Evolutionary conservation across 2,888 invertebrate genomes (phyloP).

Genomic region (Cosmia pyralina): DNA sequence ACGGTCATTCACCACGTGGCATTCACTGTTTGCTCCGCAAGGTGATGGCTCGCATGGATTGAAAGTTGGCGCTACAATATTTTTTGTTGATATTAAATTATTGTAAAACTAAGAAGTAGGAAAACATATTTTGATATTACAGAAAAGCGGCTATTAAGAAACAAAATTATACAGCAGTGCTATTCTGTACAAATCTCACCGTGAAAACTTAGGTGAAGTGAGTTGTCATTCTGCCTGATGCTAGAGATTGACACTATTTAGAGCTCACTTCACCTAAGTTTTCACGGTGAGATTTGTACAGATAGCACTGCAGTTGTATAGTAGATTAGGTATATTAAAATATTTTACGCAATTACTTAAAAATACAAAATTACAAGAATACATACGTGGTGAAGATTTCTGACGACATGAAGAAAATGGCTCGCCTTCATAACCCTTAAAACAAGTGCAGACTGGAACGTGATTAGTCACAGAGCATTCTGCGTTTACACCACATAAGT

Average conservation of each 20-base stretch:
- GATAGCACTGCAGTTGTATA: too few relatives aligned
- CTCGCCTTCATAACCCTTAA: conserved; percentile 94
- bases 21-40: conserved; percentile 94
- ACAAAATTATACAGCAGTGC: not conserved
- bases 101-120: not conserved
- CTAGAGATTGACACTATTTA: too few relatives aligned
- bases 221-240: too few relatives aligned
- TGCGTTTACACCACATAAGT: conserved; percentile 95
- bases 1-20: conserved; percentile 92
- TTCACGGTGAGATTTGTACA: too few relatives aligned
- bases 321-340: too few relatives aligned
- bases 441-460: conserved; percentile 95
- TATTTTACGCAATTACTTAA: not conserved
- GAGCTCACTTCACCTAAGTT: too few relatives aligned
- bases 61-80: conserved; percentile 67
- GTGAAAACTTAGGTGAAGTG: too few relatives aligned
- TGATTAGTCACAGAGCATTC: conserved; percentile 96
- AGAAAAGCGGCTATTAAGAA: not conserved
- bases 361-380: not conserved
- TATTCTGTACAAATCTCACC: too few relatives aligned
- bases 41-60: conserved; percentile 94
- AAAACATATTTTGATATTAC: not conserved
- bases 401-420: conserved; percentile 94
- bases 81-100: not conserved
- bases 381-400: conserved; percentile 90